Percentiles rank a stretch among this genome's conserved stretches.
phyloP scores from a whole-genome alignment of 2,113 vertebrate species.

The Leucosticte australis region DNA sequence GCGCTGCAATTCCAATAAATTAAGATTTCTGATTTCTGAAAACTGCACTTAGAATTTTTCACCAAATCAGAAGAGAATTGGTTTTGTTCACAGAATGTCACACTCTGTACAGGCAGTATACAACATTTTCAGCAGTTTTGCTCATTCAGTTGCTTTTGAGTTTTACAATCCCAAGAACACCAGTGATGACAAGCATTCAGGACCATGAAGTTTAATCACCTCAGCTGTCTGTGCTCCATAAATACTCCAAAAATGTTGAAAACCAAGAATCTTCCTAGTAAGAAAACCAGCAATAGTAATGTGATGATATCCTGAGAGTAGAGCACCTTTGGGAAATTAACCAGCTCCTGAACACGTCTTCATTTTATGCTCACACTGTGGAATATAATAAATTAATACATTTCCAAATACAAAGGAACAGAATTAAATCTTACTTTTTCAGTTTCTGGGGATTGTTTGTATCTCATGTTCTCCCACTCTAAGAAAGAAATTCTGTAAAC shows the following conservation, averaged over 20 bases:
- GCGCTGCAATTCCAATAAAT: conserved; percentile 40
- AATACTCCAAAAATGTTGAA: background rate
- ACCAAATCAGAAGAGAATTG: conserved; percentile 1
- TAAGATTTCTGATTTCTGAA: conserved; percentile 54
- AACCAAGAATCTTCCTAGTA: background rate
- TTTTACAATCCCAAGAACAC: background rate
- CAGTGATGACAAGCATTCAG: background rate
- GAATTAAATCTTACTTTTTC: background rate
- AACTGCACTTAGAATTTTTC: conserved; percentile 10
- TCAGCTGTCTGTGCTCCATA: background rate
- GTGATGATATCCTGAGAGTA: background rate
- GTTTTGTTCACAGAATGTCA: background rate
- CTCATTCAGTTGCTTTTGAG: background rate
- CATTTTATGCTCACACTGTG: background rate
- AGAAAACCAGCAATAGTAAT: background rate
- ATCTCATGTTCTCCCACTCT: background rate
- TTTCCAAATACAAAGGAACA: background rate
- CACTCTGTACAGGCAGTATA: background rate
- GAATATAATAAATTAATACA: background rate
- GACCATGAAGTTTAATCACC: background rate
- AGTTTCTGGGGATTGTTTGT: background rate
- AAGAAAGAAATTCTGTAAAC: background rate
- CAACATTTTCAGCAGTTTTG: background rate
- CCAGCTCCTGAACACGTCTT: background rate
- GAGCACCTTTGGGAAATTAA: background rate